A percentile compares a stretch with the other conserved stretches of the same genome.
These are phyloP conservation scores for Poecile atricapillus DNA, from an alignment of 2,113 vertebrate genomes.

Conservation along the genomic window DNA sequence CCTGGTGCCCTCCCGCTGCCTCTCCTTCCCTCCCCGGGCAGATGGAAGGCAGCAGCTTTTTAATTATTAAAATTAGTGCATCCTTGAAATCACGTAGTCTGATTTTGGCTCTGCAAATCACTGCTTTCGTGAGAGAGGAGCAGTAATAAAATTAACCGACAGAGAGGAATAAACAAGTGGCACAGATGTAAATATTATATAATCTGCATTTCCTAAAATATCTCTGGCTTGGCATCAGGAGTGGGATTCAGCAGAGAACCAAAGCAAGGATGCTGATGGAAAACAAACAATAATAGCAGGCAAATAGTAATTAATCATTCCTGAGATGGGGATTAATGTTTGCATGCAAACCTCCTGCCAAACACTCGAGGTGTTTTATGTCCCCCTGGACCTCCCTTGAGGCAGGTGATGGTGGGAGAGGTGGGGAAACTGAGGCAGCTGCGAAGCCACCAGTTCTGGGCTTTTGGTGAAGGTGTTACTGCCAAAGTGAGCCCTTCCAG, in stretches of 20 bases:
- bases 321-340: not conserved
- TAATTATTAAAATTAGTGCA: conserved; percentile 62
- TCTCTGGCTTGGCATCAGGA: conserved; percentile 16
- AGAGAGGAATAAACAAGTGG: conserved; percentile 43
- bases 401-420: not conserved
- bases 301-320: conserved; percentile 39
- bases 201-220: conserved; percentile 57
- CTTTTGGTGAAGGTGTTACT: fast-evolving
- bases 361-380: not conserved
- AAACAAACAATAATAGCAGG: conserved; percentile 40
- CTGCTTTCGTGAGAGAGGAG: conserved; percentile 22
- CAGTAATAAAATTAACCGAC: conserved; percentile 38
- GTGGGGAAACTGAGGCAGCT: not conserved
- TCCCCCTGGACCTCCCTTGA: fast-evolving
- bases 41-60: conserved; percentile 42
- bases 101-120: conserved; percentile 46
- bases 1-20: fast-evolving
- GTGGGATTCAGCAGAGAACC: not conserved
- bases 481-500: not conserved
- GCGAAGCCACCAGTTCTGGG: not conserved
- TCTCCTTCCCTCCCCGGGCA: not conserved
- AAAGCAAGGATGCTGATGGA: conserved; percentile 12
- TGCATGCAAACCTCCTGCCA: not conserved
- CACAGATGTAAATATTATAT: conserved; percentile 69
- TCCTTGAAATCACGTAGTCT: not conserved